A percentile compares a stretch with the other conserved stretches of the same genome.
Evolutionary conservation across 2,797 vertebrate genomes (phyloP).

Genomic region (Diglossa cyanea): DNA sequence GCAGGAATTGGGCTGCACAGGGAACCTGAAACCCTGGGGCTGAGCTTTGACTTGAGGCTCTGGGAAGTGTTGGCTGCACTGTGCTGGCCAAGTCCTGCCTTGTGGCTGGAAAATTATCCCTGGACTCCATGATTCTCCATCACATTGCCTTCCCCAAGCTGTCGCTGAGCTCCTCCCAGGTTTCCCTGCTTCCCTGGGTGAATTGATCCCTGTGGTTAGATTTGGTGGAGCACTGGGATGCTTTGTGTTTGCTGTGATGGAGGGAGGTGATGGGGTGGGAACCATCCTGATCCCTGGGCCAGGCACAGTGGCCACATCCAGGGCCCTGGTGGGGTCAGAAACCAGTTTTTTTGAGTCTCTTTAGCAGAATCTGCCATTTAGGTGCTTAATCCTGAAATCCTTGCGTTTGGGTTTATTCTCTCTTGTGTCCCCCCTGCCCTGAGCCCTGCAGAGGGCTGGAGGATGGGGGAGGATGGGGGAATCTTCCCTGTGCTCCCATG

Average conservation of each 20-base stretch:
- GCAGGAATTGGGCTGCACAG: not conserved
- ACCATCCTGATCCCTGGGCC: not conserved
- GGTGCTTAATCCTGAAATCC: not conserved
- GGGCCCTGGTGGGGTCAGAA: not conserved
- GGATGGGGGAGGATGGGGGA: not conserved
- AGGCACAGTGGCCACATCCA: not conserved
- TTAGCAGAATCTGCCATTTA: not conserved
- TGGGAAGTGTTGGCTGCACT: not conserved
- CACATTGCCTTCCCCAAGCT: fast-evolving
- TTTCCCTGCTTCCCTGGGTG: not conserved
- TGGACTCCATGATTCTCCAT: fast-evolving
- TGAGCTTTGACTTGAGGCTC: not conserved
- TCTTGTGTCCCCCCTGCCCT: not conserved
- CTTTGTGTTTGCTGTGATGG: fast-evolving
- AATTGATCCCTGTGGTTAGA: not conserved
- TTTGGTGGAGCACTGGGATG: not conserved
- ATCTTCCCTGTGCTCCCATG: not conserved
- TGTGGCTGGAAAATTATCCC: not conserved
- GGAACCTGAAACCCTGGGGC: not conserved
- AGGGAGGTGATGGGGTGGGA: not conserved
- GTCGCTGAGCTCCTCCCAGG: fast-evolving
- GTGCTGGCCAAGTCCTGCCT: not conserved
- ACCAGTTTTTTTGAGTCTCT: not conserved
- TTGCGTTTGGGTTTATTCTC: not conserved
- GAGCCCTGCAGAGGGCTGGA: not conserved